Conservation (phyloP, 2,113 vertebrate genomes). For the Turnix velox region DNA sequence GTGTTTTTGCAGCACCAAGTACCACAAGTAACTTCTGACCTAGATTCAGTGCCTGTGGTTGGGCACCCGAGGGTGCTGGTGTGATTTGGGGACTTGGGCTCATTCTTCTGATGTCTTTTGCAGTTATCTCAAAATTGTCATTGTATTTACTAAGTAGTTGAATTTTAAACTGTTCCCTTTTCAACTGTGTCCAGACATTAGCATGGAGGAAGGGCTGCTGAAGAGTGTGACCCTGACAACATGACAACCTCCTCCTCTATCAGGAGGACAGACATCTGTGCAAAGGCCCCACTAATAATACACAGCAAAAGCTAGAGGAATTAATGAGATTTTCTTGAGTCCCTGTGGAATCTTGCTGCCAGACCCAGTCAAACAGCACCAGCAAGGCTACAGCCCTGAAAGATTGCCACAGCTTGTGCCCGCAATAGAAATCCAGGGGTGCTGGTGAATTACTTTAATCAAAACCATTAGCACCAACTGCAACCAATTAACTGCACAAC, state of each 20-base stretch:
- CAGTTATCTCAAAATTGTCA: neutral
- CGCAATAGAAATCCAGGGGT: neutral
- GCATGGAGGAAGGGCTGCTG: neutral
- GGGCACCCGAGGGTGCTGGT: neutral
- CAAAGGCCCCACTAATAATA: accelerated
- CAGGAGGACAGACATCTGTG: neutral
- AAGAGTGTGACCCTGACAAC: neutral
- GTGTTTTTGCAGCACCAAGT: too few relatives aligned
- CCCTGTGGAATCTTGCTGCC: neutral
- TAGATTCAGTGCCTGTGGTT: neutral
- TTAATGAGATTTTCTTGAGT: neutral
- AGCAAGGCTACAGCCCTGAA: neutral
- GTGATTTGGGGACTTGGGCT: neutral
- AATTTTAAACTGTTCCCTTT: neutral
- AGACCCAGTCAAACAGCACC: neutral
- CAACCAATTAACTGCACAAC: accelerated
- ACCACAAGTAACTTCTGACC: neutral
- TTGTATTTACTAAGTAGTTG: neutral
- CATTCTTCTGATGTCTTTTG: neutral
- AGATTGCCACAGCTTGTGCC: neutral
- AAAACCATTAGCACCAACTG: too few relatives aligned
- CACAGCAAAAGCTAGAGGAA: accelerated
- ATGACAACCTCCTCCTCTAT: accelerated
- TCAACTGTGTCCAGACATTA: neutral
- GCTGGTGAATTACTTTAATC: neutral